phyloP scores from a whole-genome alignment of 2,113 vertebrate genomes.

The Neogale vison region DNA sequence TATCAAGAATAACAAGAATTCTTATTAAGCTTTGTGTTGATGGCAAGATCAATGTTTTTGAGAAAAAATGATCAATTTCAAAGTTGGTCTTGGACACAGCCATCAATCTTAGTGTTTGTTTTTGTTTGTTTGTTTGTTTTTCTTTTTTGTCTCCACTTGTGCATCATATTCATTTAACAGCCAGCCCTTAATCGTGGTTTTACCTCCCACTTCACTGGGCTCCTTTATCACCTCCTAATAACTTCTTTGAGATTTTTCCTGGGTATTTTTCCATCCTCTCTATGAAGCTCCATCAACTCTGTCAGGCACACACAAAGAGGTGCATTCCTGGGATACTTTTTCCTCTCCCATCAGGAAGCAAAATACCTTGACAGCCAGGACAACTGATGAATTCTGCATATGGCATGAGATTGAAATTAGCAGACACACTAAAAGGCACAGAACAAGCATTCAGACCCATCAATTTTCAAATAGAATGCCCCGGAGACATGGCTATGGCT shows the following conservation, averaged over 20 bases:
- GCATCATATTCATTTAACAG: neutral
- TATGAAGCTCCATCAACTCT: neutral
- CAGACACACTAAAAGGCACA: neutral
- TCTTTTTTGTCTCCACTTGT: neutral
- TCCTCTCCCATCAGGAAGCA: neutral
- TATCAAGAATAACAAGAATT: neutral
- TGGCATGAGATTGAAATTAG: neutral
- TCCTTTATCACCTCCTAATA: neutral
- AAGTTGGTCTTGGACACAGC: neutral
- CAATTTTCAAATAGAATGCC: neutral
- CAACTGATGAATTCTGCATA: neutral
- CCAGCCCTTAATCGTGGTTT: neutral
- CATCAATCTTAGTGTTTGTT: no score
- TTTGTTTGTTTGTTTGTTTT: neutral
- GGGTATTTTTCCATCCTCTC: neutral
- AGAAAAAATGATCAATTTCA: neutral
- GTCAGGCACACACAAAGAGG: neutral
- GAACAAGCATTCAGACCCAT: neutral
- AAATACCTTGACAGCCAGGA: neutral
- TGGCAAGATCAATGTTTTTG: neutral
- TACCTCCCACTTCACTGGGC: neutral
- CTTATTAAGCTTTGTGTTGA: neutral
- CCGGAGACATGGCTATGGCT: neutral
- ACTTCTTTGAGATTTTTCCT: neutral
- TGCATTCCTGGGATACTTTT: neutral